These are phyloP conservation scores for Drosophila atripex DNA, from an alignment of 2,888 invertebrate genomes.

Conservation along the genomic window DNA sequence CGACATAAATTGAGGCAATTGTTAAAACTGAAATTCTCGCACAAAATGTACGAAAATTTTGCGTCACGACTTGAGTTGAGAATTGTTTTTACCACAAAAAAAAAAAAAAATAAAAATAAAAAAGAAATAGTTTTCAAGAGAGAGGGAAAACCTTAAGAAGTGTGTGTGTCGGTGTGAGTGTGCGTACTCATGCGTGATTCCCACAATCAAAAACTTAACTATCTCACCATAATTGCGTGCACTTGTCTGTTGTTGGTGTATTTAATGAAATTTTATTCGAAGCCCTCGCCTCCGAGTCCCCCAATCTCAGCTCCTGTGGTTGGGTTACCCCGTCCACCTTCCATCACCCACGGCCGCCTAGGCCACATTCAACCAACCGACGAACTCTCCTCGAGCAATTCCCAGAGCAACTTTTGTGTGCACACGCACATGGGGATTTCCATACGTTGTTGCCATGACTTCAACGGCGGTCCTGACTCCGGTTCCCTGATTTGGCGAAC, in stretches of 20 bases:
- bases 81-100: slow-evolving; percentile 59
- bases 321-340: background rate
- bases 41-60: slow-evolving; percentile 72
- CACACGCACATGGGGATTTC: slow-evolving; percentile 59
- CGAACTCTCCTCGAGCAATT: slow-evolving; percentile 24
- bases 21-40: slow-evolving; percentile 77
- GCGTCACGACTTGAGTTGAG: slow-evolving; percentile 65
- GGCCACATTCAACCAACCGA: slow-evolving; percentile 1
- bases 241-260: slow-evolving; percentile 74
- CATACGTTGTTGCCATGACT: slow-evolving; percentile 61
- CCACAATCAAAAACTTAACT: slow-evolving; percentile 81
- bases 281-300: background rate
- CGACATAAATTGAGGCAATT: slow-evolving; percentile 80
- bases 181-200: slow-evolving; percentile 79
- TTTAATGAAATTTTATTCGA: slow-evolving; percentile 80
- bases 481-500: slow-evolving; percentile 25
- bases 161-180: slow-evolving; percentile 45
- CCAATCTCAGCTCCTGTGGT: slow-evolving; percentile 23
- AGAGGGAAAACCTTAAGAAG: slow-evolving; percentile 18
- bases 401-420: slow-evolving; percentile 68
- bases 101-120: slow-evolving; percentile 46
- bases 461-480: slow-evolving; percentile 19
- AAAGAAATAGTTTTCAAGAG: slow-evolving; percentile 16
- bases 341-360: background rate
- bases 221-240: slow-evolving; percentile 81